Conservation (phyloP, 2,113 vertebrate species). For the Bucco capensis region DNA sequence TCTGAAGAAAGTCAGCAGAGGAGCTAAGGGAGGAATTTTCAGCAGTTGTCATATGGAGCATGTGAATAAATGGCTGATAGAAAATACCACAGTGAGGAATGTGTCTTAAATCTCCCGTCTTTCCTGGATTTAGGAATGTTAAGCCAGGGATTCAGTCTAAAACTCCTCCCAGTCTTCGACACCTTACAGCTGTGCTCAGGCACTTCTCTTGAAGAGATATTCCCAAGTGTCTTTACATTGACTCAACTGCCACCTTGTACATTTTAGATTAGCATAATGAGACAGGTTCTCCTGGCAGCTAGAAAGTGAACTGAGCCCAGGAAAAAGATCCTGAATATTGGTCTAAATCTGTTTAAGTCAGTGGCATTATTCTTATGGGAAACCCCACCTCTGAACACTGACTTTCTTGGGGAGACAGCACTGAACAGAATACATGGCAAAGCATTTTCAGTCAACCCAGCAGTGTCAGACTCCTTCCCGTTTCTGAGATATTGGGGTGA, state of each 20-base stretch:
- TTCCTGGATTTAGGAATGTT: neutral
- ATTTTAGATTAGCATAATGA: neutral
- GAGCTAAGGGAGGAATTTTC: neutral
- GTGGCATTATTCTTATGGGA: neutral
- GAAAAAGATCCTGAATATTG: neutral
- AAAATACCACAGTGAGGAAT: neutral
- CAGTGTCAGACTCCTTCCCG: neutral
- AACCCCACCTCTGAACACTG: neutral
- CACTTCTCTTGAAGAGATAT: neutral
- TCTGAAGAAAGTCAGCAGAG: neutral
- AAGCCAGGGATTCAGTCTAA: neutral
- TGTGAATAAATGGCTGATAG: neutral
- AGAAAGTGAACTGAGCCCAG: neutral
- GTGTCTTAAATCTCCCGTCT: neutral
- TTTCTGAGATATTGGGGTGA: neutral
- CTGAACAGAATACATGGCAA: neutral
- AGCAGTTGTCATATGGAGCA: neutral
- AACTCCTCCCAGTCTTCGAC: neutral
- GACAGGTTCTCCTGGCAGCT: neutral
- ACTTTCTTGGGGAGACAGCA: neutral
- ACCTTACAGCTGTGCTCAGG: neutral
- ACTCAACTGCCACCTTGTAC: accelerated
- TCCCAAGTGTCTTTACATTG: neutral
- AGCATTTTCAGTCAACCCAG: neutral
- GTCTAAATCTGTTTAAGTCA: neutral